These are phyloP conservation scores for Heterohyrax brucei DNA, from an alignment of 2,797 vertebrate species.

Conservation along the genomic window DNA sequence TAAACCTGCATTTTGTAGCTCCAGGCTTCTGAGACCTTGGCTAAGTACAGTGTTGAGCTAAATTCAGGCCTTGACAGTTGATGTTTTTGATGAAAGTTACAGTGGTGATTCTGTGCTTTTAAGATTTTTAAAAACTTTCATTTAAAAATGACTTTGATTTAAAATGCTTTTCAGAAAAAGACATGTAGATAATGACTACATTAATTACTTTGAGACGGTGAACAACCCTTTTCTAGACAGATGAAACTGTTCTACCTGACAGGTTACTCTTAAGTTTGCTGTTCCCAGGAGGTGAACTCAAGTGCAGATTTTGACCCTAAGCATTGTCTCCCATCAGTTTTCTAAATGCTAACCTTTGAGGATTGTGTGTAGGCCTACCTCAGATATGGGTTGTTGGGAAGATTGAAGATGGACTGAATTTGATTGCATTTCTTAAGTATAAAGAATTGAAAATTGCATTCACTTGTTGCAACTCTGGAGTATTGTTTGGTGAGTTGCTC, in stretches of 20 bases:
- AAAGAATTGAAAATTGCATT: background rate
- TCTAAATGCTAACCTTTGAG: background rate
- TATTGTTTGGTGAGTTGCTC: conserved; percentile 22
- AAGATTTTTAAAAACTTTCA: conserved; percentile 48
- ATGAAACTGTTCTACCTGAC: background rate
- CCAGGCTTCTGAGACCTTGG: conserved; percentile 17
- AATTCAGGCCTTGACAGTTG: conserved; percentile 36
- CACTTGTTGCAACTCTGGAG: background rate
- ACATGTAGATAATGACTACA: background rate
- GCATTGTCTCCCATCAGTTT: background rate
- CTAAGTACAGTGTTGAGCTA: conserved; percentile 69
- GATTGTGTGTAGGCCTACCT: background rate
- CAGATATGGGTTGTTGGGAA: background rate
- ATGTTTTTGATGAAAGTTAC: conserved; percentile 14
- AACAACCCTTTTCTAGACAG: background rate
- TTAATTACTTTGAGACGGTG: conserved; percentile 14
- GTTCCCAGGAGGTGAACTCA: background rate
- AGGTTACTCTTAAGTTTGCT: background rate
- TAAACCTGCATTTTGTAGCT: background rate
- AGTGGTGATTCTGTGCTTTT: conserved; percentile 25
- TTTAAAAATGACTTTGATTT: conserved; percentile 43
- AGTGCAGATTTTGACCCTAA: background rate
- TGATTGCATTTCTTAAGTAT: conserved; percentile 34
- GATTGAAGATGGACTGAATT: conserved; percentile 7
- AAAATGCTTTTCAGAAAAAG: conserved; percentile 52